A percentile compares a stretch with the other conserved stretches of the same genome.
Conservation (phyloP, 2,888 invertebrate species). For the Amblyjoppa proteus region DNA sequence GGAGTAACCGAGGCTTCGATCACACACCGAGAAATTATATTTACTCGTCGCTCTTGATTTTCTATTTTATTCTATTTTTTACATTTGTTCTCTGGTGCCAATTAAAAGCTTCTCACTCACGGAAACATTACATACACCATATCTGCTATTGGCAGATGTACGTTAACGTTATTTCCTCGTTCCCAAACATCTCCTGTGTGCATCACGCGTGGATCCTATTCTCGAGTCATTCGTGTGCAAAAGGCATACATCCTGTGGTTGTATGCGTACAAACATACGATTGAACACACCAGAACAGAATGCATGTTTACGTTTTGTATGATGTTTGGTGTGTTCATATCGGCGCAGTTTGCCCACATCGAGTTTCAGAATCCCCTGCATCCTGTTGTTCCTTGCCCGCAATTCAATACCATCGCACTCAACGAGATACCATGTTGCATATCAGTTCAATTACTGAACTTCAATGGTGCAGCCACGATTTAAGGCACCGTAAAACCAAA, state of each 20-base stretch:
- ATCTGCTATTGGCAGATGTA: slow-evolving; percentile 22
- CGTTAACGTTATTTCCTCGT: slow-evolving; percentile 42
- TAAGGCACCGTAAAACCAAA: not conserved
- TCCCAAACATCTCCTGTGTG: slow-evolving; percentile 32
- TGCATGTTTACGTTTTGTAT: not conserved
- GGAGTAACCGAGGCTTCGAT: not conserved
- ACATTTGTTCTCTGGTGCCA: slow-evolving; percentile 15
- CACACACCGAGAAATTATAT: not conserved
- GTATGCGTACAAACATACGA: not conserved
- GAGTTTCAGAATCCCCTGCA: slow-evolving; percentile 10
- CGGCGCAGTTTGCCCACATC: not conserved
- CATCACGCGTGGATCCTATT: not conserved
- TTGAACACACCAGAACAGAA: not conserved
- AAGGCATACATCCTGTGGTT: not conserved
- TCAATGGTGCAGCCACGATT: not conserved
- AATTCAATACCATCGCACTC: slow-evolving; percentile 7
- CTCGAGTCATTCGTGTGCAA: not conserved
- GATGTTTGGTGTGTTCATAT: not conserved
- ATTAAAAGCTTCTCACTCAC: slow-evolving; percentile 47
- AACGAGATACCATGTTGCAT: slow-evolving; percentile 17
- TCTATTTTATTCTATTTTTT: not conserved
- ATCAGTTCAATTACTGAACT: slow-evolving; percentile 16
- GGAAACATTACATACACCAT: not conserved
- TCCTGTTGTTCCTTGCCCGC: not conserved
- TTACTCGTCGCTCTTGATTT: not conserved